phyloP scores from a whole-genome alignment of 2,113 vertebrate species.

The Piprites chloris region DNA sequence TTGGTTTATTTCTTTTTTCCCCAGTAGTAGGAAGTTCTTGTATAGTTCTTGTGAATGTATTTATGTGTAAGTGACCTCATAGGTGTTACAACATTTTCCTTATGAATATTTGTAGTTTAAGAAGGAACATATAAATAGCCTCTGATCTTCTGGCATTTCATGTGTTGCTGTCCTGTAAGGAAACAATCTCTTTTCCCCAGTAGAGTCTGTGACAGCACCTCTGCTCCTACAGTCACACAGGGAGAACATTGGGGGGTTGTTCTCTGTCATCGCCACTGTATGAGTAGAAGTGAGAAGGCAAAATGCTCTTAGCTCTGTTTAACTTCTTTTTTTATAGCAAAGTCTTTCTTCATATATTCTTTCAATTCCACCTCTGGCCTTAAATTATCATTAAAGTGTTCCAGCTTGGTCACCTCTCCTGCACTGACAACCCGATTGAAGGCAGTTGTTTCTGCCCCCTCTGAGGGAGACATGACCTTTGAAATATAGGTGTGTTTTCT shows the following conservation, averaged over 20 bases:
- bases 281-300: neutral
- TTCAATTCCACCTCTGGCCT: neutral
- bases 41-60: neutral
- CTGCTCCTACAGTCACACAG: neutral
- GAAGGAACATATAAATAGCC: neutral
- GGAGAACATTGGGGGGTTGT: neutral
- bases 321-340: neutral
- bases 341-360: neutral
- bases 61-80: neutral
- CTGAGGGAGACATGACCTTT: neutral
- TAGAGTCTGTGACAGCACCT: neutral
- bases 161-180: neutral
- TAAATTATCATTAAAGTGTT: neutral
- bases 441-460: neutral
- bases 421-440: neutral
- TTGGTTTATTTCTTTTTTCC: neutral
- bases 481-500: neutral
- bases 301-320: neutral
- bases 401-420: neutral
- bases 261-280: neutral
- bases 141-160: neutral
- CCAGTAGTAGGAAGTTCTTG: neutral
- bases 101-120: neutral
- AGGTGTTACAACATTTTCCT: neutral
- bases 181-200: neutral